Percentiles rank a stretch among this genome's conserved stretches.
Conservation (phyloP, 2,113 vertebrate genomes). For the Myxocyprinus asiaticus region DNA sequence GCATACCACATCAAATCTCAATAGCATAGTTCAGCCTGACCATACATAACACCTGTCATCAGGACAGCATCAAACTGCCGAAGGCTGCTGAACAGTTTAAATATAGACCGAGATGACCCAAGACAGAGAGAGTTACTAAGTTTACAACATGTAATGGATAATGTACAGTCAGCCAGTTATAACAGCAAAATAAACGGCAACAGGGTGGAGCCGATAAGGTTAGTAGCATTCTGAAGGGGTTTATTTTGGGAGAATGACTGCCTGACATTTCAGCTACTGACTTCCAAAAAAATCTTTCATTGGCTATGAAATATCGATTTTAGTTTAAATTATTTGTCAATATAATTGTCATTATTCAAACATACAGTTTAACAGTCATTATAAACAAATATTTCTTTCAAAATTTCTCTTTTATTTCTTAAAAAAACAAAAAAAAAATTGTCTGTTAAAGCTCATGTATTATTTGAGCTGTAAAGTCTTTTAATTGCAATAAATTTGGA, state of each 20-base stretch:
- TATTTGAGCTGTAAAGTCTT: too few relatives aligned
- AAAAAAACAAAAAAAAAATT: too few relatives aligned
- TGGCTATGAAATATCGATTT: too few relatives aligned
- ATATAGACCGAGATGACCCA: not conserved
- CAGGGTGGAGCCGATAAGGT: not conserved
- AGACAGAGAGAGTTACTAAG: not conserved
- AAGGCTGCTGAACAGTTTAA: not conserved
- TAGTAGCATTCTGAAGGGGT: not conserved
- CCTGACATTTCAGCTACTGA: too few relatives aligned
- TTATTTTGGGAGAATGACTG: not conserved
- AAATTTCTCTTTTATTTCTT: too few relatives aligned
- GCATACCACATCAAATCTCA: conserved; percentile 30
- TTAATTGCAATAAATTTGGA: too few relatives aligned
- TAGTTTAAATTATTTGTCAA: too few relatives aligned
- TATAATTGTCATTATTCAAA: too few relatives aligned
- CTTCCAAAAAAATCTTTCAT: too few relatives aligned
- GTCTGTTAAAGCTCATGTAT: too few relatives aligned
- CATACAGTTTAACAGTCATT: too few relatives aligned
- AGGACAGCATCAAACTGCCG: not conserved
- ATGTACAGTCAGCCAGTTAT: not conserved
- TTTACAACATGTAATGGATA: not conserved
- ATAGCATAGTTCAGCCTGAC: conserved; percentile 29
- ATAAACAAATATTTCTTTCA: too few relatives aligned
- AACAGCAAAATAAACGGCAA: not conserved
- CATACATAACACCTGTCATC: conserved; percentile 18